Evolutionary conservation across 1,140 invertebrate genomes (phyloP).

Genomic region (Brachystomella parvula): DNA sequence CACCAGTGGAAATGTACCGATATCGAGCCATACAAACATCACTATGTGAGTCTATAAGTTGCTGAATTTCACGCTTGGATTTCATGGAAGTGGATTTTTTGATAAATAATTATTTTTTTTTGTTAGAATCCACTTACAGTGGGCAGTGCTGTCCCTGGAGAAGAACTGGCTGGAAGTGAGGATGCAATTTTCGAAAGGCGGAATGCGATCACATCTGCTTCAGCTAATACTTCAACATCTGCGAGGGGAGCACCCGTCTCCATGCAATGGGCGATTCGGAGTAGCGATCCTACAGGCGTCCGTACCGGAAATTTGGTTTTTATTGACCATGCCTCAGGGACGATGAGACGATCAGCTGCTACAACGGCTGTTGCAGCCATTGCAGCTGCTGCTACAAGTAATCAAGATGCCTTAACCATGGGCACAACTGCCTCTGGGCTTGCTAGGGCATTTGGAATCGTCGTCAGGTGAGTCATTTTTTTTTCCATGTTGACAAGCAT

Average conservation of each 20-base stretch:
- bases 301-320: slow-evolving; percentile 68
- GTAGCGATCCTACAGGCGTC: slow-evolving; percentile 49
- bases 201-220: background rate
- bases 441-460: slow-evolving; percentile 86
- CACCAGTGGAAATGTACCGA: slow-evolving; percentile 97
- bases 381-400: slow-evolving; percentile 46
- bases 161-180: slow-evolving; percentile 33
- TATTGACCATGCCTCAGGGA: slow-evolving; percentile 74
- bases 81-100: no score
- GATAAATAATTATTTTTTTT: no score
- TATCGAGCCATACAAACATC: slow-evolving; percentile 72
- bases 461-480: slow-evolving; percentile 44
- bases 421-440: slow-evolving; percentile 86
- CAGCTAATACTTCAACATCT: slow-evolving; percentile 29
- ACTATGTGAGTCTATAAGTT: slow-evolving; percentile 62
- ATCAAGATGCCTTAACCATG: slow-evolving; percentile 67
- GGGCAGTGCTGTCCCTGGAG: slow-evolving; percentile 21
- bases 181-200: slow-evolving; percentile 34
- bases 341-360: slow-evolving; percentile 65
- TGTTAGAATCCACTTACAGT: slow-evolving; percentile 56
- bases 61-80: no score
- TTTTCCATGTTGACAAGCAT: background rate
- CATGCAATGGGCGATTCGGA: slow-evolving; percentile 95
- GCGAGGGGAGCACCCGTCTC: slow-evolving; percentile 76
- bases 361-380: slow-evolving; percentile 52